A percentile compares a stretch with the other conserved stretches of the same genome.
Conservation (phyloP, 2,113 vertebrate species). For the Hepsetus odoe region DNA sequence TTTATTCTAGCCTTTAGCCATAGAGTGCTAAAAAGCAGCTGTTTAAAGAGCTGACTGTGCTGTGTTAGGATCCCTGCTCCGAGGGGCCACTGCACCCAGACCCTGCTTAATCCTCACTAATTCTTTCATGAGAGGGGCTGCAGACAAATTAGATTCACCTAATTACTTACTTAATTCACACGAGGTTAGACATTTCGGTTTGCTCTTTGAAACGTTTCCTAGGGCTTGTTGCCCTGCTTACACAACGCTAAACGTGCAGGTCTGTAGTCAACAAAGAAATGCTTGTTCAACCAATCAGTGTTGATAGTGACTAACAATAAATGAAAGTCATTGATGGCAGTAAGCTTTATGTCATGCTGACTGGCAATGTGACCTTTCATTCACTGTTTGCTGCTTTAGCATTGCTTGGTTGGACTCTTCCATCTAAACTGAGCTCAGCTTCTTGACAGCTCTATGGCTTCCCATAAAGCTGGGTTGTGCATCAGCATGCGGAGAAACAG, state of each 20-base stretch:
- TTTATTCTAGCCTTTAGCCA: background rate
- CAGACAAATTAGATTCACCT: background rate
- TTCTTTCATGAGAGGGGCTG: background rate
- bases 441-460: background rate
- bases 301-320: background rate
- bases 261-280: background rate
- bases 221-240: background rate
- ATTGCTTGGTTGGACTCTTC: background rate
- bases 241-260: background rate
- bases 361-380: background rate
- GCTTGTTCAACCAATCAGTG: background rate
- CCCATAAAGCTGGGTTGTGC: background rate
- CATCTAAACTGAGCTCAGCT: background rate
- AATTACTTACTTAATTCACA: background rate
- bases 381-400: background rate
- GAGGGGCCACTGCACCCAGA: background rate
- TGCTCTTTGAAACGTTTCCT: background rate
- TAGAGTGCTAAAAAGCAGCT: background rate
- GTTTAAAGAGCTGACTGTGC: background rate
- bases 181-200: background rate
- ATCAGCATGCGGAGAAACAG: conserved; percentile 15
- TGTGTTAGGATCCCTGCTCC: background rate
- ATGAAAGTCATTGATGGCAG: background rate
- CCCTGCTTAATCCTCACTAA: background rate
- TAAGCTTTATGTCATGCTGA: background rate